Evolutionary conservation across 2,797 vertebrate genomes (phyloP), one percentile per base, ranked within the genome.

Genomic region (Furcifer pardalis): DNA sequence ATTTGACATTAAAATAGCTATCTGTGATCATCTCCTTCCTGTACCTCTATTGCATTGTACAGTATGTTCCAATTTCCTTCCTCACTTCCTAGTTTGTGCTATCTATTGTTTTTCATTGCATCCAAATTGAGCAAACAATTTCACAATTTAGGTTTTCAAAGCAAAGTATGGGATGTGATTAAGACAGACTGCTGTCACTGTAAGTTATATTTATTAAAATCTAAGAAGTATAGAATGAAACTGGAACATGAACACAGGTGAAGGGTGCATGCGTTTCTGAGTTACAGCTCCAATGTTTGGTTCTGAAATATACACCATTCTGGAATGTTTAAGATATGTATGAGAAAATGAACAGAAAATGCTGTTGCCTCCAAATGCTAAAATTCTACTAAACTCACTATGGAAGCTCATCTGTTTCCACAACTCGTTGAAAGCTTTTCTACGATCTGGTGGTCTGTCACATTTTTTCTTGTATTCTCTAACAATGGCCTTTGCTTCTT

Each of bases 331-430:
- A 56, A 56, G 13, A 78, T 78, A 30, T 77, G 63, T 13, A 65
- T 8, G 49, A 44, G 15, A 44, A 23, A 83, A 21, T n/a, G 46
- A 30, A 59, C 59, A 44, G 4, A 32, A 77, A 87, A 81, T 77
- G 23, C 2, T 72, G 65, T 30, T 32, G 79, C 7, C 72, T 37
- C 85, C 71, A 68, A 86, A 78, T 15, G 30, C 59, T 66, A 88
- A 92, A 59, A 83, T 76, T 82, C 77, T 81, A 72, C 42, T 49
- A 5, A 86, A 91, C 84, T 82, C 87, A 86, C 60, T 69, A 63
- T 42, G 74, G 73, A 77, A 84, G 86, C 65, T 84, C 72, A 75
- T 10, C 30, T 30, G 60, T 85, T 72, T 80, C 85, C 86, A 82
- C 1, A 17, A 79, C 77, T 65, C 86, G 59, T 46, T 49, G 65